Evolutionary conservation across 2,113 vertebrate species (phyloP).

Genomic region (Ammodytes marinus): DNA sequence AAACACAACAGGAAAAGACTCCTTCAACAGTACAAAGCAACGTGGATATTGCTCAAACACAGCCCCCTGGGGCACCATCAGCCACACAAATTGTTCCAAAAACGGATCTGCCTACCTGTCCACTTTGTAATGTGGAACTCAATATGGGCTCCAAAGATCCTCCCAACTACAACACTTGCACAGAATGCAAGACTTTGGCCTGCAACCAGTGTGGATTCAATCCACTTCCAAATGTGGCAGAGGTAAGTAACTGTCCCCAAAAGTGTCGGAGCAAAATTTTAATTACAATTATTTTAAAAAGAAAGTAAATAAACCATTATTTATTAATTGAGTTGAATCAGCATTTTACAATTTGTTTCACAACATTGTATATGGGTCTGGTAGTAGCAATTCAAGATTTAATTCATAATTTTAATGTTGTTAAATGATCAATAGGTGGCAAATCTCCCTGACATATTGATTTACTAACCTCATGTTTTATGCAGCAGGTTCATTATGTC

Average conservation of each 20-base stretch:
- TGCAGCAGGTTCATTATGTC: background rate
- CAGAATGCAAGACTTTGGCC: constrained; percentile 91
- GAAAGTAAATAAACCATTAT: background rate
- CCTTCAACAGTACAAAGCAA: constrained; percentile 58
- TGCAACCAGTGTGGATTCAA: constrained; percentile 98
- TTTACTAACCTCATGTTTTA: background rate
- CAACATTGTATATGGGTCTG: background rate
- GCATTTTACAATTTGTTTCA: background rate
- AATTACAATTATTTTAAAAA: background rate
- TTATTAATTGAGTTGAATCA: background rate
- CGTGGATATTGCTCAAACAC: constrained; percentile 45
- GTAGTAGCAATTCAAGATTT: background rate
- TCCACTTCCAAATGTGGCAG: constrained; percentile 87
- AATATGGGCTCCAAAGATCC: constrained; percentile 86
- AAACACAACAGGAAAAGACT: constrained; percentile 66
- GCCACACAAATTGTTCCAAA: constrained; percentile 49
- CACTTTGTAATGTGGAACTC: constrained; percentile 91
- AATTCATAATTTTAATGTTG: background rate
- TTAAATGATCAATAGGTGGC: background rate
- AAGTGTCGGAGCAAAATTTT: background rate
- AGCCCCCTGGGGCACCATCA: constrained; percentile 53
- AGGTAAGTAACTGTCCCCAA: constrained; percentile 65
- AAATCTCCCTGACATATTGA: background rate
- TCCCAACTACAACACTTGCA: constrained; percentile 93
- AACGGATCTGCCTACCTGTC: constrained; percentile 80